phyloP scores from a whole-genome alignment of 2,113 vertebrate species.

The Fregetta grallaria region DNA sequence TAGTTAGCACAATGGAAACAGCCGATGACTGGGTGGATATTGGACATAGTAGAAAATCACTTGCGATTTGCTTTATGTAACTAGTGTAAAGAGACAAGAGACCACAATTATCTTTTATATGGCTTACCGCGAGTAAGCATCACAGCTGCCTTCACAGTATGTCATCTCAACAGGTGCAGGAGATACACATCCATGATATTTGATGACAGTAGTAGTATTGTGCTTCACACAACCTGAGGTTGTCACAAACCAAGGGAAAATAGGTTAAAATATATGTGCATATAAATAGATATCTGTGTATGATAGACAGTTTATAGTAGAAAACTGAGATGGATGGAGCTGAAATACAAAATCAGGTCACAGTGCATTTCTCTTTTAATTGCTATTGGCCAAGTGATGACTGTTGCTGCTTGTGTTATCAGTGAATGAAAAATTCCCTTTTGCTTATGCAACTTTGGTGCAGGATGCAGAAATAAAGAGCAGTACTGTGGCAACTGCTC shows the following conservation, averaged over 20 bases:
- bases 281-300: not conserved
- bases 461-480: not conserved
- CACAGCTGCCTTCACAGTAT: slow-evolving; percentile 73
- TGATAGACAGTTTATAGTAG: not conserved
- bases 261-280: not conserved
- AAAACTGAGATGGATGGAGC: not conserved
- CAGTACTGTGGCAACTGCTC: not conserved
- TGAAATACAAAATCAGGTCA: not conserved
- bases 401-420: not conserved
- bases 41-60: not conserved
- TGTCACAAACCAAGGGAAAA: not conserved
- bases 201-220: slow-evolving; percentile 15
- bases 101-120: not conserved
- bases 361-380: not conserved
- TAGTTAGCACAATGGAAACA: not conserved
- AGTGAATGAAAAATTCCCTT: not conserved
- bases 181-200: slow-evolving; percentile 51
- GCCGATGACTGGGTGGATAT: not conserved
- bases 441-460: not conserved
- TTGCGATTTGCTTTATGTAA: not conserved
- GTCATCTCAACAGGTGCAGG: slow-evolving; percentile 46
- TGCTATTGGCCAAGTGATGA: not conserved
- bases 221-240: not conserved
- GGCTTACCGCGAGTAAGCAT: slow-evolving; percentile 67
- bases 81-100: not conserved